Evolutionary conservation across 2,113 vertebrate species (phyloP).

Genomic region (Tragelaphus buxtoni): DNA sequence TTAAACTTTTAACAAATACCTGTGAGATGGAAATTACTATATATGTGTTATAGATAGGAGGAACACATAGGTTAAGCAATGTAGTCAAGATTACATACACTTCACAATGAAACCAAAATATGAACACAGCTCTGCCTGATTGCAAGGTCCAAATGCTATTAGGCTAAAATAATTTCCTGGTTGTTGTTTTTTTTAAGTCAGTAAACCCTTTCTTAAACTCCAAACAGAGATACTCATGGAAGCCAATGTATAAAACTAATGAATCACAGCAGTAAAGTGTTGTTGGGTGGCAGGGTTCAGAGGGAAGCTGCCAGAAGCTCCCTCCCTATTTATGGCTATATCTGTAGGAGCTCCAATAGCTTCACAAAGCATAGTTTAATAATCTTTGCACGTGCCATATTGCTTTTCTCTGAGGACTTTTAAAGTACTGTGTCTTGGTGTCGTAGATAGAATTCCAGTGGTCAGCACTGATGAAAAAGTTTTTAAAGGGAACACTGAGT

Average conservation of each 20-base stretch:
- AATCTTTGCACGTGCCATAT: fast-evolving
- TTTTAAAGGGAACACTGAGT: neutral
- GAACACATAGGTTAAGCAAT: neutral
- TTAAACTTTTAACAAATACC: neutral
- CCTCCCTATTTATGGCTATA: neutral
- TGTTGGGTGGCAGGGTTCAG: fast-evolving
- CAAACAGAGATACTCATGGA: neutral
- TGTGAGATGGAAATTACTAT: neutral
- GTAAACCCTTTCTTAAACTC: neutral
- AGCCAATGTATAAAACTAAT: neutral
- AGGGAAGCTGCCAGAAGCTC: neutral
- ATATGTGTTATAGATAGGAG: neutral
- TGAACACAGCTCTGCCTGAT: neutral
- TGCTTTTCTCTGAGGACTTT: neutral
- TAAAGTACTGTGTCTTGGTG: neutral
- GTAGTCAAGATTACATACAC: neutral
- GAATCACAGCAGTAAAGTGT: neutral
- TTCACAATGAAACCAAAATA: neutral
- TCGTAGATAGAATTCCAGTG: neutral
- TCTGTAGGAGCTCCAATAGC: fast-evolving
- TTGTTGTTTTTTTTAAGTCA: neutral
- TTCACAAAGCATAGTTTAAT: neutral
- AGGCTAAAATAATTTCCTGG: neutral
- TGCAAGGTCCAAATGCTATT: neutral
- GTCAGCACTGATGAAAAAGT: neutral